Evolutionary conservation across 2,113 vertebrate genomes (phyloP), one percentile per base, ranked within the genome.

Genomic region (Bambusicola thoracicus): DNA sequence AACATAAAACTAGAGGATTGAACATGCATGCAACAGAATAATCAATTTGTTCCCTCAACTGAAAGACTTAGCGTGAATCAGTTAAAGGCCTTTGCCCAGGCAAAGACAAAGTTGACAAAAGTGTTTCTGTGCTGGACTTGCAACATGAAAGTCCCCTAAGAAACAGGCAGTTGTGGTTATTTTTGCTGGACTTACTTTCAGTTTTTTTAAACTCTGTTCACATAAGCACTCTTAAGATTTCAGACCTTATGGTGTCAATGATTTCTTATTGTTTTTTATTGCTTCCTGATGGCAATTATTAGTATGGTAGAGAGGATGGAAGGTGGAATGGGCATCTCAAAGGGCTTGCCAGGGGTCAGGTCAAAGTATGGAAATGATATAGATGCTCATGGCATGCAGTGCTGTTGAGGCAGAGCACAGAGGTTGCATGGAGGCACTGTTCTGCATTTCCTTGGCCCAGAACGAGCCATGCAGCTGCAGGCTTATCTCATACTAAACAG

Each of bases 391-490:
- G 49, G 29, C 30, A 4, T 5, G 6, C 29, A 69, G 8, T 5
- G 0, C 51, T 30, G 46, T 85, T 66, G 3, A 6, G 55, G 40
- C 40, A 62, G 59, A 82, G 67, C 22, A 51, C 30, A 62, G 59
- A 76, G 55, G 6, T 32, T 38, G 56, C 16, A 61, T 30, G 48
- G 48, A 66, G 14, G 17, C 0, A 0, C 2, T 58, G 27, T n/a
- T 22, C 24, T 43, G 56, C 51, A 22, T 55, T 27, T 65, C 4
- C 9, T 41, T 51, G 36, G 29, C 13, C 46, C 11, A 41, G 40
- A 34, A 25, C 0, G 4, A 81, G 32, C 53, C 51, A 5, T 13
- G 66, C 0, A 1, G 30, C 29, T 36, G 32, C 0, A 0, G 78
- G 18, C 21, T 83, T n/a, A 48, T 11, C 29, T 82, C 43, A 36